Evolutionary conservation across 2,797 vertebrate genomes (phyloP).

Genomic region (Paramormyrops hopkinsi): DNA sequence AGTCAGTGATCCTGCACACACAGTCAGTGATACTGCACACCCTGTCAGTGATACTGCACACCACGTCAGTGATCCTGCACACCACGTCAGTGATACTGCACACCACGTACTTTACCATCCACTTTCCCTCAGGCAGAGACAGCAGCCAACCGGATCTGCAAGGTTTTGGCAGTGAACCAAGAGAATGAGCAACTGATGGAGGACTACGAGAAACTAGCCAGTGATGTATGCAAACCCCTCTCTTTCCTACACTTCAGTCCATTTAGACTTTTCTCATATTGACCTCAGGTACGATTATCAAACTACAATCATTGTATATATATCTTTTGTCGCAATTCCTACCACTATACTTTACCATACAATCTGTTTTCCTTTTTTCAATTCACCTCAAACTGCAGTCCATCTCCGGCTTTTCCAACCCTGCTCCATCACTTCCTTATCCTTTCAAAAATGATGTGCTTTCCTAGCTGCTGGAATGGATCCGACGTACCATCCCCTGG

Average conservation of each 20-base stretch:
- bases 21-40: too few species aligned
- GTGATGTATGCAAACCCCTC: slow-evolving; percentile 76
- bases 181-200: slow-evolving; percentile 98
- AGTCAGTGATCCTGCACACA: too few species aligned
- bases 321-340: background rate
- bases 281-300: background rate
- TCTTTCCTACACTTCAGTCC: background rate
- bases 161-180: slow-evolving; percentile 96
- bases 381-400: background rate
- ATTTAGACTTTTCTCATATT: background rate
- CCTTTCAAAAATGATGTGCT: background rate
- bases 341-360: slow-evolving; percentile 2
- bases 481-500: slow-evolving; percentile 94
- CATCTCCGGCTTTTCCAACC: background rate
- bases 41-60: background rate
- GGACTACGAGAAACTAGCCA: slow-evolving; percentile 96
- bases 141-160: slow-evolving; percentile 97
- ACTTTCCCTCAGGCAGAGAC: slow-evolving; percentile 78
- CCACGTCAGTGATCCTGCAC: background rate
- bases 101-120: background rate
- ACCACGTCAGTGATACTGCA: background rate
- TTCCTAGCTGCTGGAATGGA: slow-evolving; percentile 91
- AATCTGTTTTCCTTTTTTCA: slow-evolving; percentile 3
- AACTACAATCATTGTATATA: background rate
- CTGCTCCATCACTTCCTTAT: background rate